phyloP scores from a whole-genome alignment of 23 tunicate species.

The Halocynthia aurantium region DNA sequence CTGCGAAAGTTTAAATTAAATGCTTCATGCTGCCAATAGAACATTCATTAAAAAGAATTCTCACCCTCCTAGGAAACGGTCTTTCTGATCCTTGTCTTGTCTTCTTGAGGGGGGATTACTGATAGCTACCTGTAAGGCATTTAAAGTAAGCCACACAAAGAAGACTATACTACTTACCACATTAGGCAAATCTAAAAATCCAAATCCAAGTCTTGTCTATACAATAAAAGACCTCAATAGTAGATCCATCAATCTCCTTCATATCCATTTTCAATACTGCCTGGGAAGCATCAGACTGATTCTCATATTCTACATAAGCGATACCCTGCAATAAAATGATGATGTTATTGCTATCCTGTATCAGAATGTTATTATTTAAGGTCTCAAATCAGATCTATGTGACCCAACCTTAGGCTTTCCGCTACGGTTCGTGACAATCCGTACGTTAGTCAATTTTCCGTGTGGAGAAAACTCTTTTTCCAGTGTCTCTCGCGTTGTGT shows the following conservation, averaged over 20 bases:
- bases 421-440: slow-evolving; percentile 60
- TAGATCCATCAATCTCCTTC: slow-evolving; percentile 50
- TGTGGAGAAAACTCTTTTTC: slow-evolving; percentile 39
- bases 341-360: not conserved
- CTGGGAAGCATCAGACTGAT: slow-evolving; percentile 77
- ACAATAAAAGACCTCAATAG: slow-evolving; percentile 40
- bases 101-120: slow-evolving; percentile 88
- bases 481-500: slow-evolving; percentile 64
- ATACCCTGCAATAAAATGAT: slow-evolving; percentile 41
- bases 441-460: slow-evolving; percentile 45
- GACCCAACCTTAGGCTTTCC: slow-evolving; percentile 72
- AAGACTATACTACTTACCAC: not conserved
- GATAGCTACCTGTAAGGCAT: slow-evolving; percentile 68
- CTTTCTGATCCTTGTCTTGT: not conserved
- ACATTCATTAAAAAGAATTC: not conserved
- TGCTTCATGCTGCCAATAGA: not conserved
- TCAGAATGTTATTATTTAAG: too few relatives aligned
- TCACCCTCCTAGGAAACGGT: slow-evolving; percentile 16
- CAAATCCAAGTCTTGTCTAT: not conserved
- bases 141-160: not conserved
- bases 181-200: not conserved
- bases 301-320: slow-evolving; percentile 77
- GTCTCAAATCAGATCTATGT: too few relatives aligned
- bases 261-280: slow-evolving; percentile 76
- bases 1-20: slow-evolving; percentile 21